These are phyloP conservation scores for Solenodon paradoxus DNA, from an alignment of 2,113 vertebrate species.

Conservation along the genomic window DNA sequence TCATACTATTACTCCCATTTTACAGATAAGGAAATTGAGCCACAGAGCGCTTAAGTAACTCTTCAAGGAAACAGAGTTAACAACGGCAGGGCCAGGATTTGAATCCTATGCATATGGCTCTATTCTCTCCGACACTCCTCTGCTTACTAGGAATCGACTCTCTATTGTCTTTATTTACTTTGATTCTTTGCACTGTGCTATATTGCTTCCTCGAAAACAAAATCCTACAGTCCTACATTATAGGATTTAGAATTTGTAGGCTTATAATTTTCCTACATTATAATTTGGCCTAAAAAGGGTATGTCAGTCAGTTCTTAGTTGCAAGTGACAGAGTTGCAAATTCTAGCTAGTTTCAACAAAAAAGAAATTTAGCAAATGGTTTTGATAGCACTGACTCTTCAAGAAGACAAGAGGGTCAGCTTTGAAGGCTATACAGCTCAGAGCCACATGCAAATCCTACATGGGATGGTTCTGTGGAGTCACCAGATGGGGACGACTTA, in stretches of 20 bases:
- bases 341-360: slow-evolving; percentile 5
- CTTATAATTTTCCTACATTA: background rate
- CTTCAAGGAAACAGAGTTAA: background rate
- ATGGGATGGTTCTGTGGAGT: background rate
- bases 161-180: background rate
- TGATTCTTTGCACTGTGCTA: background rate
- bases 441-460: background rate
- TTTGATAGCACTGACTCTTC: background rate
- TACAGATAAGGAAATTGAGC: background rate
- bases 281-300: background rate
- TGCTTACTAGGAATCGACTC: background rate
- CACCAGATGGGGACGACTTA: background rate
- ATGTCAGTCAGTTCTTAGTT: background rate
- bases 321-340: background rate
- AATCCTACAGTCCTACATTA: too few species aligned
- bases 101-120: background rate
- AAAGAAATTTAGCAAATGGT: background rate
- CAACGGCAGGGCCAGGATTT: background rate
- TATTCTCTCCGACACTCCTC: background rate
- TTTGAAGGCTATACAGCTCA: background rate
- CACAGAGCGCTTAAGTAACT: background rate
- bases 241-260: too few species aligned
- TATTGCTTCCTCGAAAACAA: background rate
- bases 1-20: background rate
- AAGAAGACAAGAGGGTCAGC: background rate